These are phyloP conservation scores for Oreonectes daqikongensis DNA, from an alignment of 2,797 vertebrate genomes.

Conservation along the genomic window DNA sequence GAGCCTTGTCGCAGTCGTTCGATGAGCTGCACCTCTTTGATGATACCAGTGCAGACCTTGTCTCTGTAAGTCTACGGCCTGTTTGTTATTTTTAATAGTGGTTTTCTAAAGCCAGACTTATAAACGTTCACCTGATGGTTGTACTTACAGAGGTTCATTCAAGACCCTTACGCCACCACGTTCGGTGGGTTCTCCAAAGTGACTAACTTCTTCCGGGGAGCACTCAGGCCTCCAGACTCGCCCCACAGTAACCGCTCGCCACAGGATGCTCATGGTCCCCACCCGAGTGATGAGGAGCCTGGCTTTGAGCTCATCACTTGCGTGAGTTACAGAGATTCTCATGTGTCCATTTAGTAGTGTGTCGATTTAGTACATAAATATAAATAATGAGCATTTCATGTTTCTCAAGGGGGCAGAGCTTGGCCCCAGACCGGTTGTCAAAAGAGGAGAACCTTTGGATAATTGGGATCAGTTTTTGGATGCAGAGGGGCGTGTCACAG, in stretches of 20 bases:
- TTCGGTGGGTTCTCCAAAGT: conserved; percentile 92
- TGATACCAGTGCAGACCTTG: conserved; percentile 83
- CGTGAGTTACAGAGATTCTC: conserved; percentile 73
- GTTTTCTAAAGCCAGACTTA: not conserved
- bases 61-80: conserved; percentile 73
- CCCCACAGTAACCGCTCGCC: conserved; percentile 53
- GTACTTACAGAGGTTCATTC: conserved; percentile 83
- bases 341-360: not conserved
- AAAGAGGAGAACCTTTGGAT: conserved; percentile 77
- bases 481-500: conserved; percentile 78
- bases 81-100: not conserved
- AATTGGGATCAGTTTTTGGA: conserved; percentile 83
- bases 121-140: not conserved
- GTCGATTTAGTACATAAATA: not conserved
- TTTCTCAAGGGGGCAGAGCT: conserved; percentile 79
- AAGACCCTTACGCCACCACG: conserved; percentile 91
- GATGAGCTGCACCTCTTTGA: conserved; percentile 89
- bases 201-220: conserved; percentile 89
- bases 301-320: conserved; percentile 92
- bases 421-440: conserved; percentile 79
- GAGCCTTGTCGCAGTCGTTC: conserved; percentile 82
- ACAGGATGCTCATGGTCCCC: conserved; percentile 63
- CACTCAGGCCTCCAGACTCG: conserved; percentile 79
- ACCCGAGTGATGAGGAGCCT: conserved; percentile 81
- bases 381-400: not conserved